Evolutionary conservation across 2,113 vertebrate genomes (phyloP), one percentile per base, ranked within the genome.

Genomic region (Proterorhinus semilunaris): DNA sequence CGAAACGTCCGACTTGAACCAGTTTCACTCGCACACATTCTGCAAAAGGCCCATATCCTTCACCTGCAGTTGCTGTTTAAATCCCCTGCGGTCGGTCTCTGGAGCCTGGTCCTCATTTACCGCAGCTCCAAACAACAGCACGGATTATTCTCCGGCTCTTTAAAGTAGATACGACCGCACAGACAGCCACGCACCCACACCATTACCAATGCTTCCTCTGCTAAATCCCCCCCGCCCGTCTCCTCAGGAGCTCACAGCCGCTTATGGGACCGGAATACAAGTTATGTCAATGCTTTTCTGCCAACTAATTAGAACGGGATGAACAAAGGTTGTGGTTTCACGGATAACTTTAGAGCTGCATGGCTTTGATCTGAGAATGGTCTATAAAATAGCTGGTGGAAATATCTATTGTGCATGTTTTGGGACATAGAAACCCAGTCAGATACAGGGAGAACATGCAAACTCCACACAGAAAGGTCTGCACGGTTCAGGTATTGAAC

Each of bases 31-130:
- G 1, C 66, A 10, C 57, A 45, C 27, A 65, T 17, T 58, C 63
- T 54, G 10, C 12, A 36, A 46, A 67, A 55, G 10, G 16, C 15
- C 70, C 27, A 12, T 10, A 54, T 57, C 46, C 11, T 69, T 44
- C 62, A 62, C 27, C 61, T 71, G 21, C 64, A 46, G 63, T 52
- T 67, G 72, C 52, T 54, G 13, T 48, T 57, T 8, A 64, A 72
- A 61, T 42, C 72, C 69, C 51, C 70, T 0, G 17, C 64, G 44
- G 68, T 10, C 17, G 17, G 11, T 68, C 68, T 68, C 66, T 8
- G 5, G 63, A 10, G 70, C 6, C 45, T 1, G 12, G 63, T 63
- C 64, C 62, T 69, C 69, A 63, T 78, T 68, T 16, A 68, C n/a
- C 62, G 57, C 54, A 43, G 52, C 52, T 67, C n/a, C 17, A 65